phyloP scores from a whole-genome alignment of 2,113 vertebrate species.

The Ranitomeya variabilis region DNA sequence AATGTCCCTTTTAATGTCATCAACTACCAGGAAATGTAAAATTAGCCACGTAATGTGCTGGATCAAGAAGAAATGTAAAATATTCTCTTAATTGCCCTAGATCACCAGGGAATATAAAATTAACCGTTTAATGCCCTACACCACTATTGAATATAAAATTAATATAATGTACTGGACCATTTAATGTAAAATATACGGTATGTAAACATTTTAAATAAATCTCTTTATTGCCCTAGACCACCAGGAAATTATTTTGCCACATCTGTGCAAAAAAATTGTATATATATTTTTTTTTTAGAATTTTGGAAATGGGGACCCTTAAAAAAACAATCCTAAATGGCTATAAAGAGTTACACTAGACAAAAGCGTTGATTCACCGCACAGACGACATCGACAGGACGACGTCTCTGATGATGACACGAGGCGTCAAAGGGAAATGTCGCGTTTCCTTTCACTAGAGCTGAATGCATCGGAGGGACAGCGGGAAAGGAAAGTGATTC shows the following conservation, averaged over 20 bases:
- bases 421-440: neutral
- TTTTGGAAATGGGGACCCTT: neutral
- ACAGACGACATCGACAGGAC: neutral
- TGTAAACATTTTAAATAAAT: too few relatives aligned
- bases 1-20: too few relatives aligned
- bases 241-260: neutral
- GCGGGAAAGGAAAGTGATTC: neutral
- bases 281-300: neutral
- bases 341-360: neutral
- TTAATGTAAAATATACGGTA: too few relatives aligned
- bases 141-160: neutral
- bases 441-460: neutral
- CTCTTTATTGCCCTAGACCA: neutral
- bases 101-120: neutral
- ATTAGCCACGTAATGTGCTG: too few relatives aligned
- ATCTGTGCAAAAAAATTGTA: neutral
- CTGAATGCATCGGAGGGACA: neutral
- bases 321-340: neutral
- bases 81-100: neutral
- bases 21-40: too few relatives aligned
- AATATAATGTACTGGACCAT: too few relatives aligned
- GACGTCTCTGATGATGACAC: neutral
- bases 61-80: too few relatives aligned
- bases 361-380: neutral
- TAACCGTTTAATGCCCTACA: neutral